Evolutionary conservation across 2,797 vertebrate species (phyloP).

Genomic region (Apogon hyalosoma): DNA sequence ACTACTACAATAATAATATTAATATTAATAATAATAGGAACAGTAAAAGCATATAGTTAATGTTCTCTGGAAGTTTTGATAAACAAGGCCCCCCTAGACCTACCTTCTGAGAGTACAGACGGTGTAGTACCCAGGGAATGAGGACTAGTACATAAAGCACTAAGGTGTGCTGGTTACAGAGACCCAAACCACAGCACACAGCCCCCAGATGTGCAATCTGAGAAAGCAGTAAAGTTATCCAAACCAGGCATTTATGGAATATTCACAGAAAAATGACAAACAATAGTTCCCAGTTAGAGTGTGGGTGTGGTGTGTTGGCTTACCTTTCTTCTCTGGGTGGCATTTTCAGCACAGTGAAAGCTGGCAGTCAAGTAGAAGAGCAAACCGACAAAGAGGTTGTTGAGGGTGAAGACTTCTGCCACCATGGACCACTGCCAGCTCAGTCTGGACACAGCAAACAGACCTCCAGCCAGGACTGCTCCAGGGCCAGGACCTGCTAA

Average conservation of each 20-base stretch:
- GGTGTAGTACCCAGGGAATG: slow-evolving; percentile 90
- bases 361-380: slow-evolving; percentile 88
- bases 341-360: slow-evolving; percentile 88
- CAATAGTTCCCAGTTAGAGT: neutral
- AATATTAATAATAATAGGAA: too few relatives aligned
- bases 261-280: neutral
- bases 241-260: neutral
- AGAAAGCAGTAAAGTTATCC: slow-evolving; percentile 13
- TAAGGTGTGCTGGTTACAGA: slow-evolving; percentile 97
- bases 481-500: slow-evolving; percentile 90
- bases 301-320: slow-evolving; percentile 16
- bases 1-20: too few relatives aligned
- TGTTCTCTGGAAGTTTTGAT: neutral
- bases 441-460: slow-evolving; percentile 94
- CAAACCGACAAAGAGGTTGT: slow-evolving; percentile 96
- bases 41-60: neutral
- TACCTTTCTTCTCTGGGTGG: slow-evolving; percentile 92
- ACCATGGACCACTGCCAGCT: slow-evolving; percentile 97
- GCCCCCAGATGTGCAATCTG: slow-evolving; percentile 91
- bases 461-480: slow-evolving; percentile 92
- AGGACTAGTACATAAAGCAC: slow-evolving; percentile 88
- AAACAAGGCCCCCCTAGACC: slow-evolving; percentile 50
- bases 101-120: slow-evolving; percentile 85
- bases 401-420: slow-evolving; percentile 97
- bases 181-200: slow-evolving; percentile 92